Base-by-base conservation (phyloP, 2,113 vertebrate species). In the Megaceryle maxima region DNA sequence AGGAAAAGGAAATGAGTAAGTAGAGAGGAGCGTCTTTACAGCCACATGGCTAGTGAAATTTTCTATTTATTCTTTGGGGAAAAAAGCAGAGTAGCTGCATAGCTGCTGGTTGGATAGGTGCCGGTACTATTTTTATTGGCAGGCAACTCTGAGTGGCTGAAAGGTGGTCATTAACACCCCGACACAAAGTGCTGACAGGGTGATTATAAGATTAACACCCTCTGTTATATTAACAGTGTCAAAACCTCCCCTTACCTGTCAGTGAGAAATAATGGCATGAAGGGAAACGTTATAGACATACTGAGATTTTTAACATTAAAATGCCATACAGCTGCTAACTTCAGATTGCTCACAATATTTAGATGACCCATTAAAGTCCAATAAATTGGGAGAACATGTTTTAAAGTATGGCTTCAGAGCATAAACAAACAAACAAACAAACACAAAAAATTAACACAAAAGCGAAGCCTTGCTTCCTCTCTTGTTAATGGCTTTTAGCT, bases 191-290 rank as follows among this genome's bases (percentile, higher is more conserved):
- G 98, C 97, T 98, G 98, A 98, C 98, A 98, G 97, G 95, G 90
- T 76, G 97, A 98, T 98, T 98, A 98, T 97, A 97, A 98, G 98
- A 98, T 98, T 98, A 98, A 97, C 97, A 98, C 97, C 95, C 97
- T 37, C 39, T 43, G 92, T 97, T 97, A 93, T 91, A 97, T 87
- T 96, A 97, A 97, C 95, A 96, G 98, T 92, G 96, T 97, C 97
- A 97, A 97, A 97, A 94, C 92, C 95, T 97, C 96, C 94, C 96
- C 85, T 97, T 96, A 97, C 97, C 97, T 97, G 97, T 97, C 97
- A 97, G 88, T 91, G 97, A 97, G 97, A 97, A 97, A 94, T 96
- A 96, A 95, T 79, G 94, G 95, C 92, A 94, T 1, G 10, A 81
- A 90, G 39, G 55, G 90, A 98, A 97, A 96, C 80, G 64, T 91